phyloP scores from a whole-genome alignment of 2,797 vertebrate species.

The Hydrolagus colliei region DNA sequence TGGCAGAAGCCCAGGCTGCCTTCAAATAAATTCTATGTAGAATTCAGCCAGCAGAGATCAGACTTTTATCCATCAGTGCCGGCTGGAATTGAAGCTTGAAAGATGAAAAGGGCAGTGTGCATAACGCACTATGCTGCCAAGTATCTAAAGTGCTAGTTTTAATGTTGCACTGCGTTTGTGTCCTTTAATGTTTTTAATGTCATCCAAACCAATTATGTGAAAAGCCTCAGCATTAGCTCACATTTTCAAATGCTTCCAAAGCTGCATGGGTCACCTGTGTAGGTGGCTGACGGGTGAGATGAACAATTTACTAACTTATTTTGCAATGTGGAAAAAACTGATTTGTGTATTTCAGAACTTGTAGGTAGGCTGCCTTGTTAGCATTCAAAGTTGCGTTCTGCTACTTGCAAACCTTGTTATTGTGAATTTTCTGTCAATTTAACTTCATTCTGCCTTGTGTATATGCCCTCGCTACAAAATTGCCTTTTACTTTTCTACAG shows the following conservation, averaged over 20 bases:
- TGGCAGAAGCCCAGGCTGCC: too few relatives aligned
- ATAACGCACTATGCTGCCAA: too few relatives aligned
- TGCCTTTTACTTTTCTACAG: slow-evolving; percentile 52
- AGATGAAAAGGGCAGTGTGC: too few relatives aligned
- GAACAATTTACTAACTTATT: not conserved
- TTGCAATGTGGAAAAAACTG: not conserved
- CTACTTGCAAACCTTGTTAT: not conserved
- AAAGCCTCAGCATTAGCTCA: not conserved
- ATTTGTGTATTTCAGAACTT: not conserved
- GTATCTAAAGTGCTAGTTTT: too few relatives aligned
- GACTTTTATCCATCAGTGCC: too few relatives aligned
- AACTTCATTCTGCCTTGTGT: not conserved
- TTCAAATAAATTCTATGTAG: too few relatives aligned
- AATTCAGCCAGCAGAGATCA: too few relatives aligned
- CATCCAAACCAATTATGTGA: too few relatives aligned
- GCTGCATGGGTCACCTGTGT: too few relatives aligned
- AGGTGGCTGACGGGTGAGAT: not conserved
- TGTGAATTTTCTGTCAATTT: slow-evolving; percentile 39
- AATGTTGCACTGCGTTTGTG: too few relatives aligned
- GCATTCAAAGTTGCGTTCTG: not conserved
- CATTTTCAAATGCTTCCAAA: not conserved
- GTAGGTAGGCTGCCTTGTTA: not conserved
- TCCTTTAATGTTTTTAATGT: too few relatives aligned
- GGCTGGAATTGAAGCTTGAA: too few relatives aligned
- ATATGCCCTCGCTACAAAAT: slow-evolving; percentile 34